These are phyloP conservation scores for Motacilla alba DNA, from an alignment of 2,113 vertebrate genomes.

Conservation along the genomic window DNA sequence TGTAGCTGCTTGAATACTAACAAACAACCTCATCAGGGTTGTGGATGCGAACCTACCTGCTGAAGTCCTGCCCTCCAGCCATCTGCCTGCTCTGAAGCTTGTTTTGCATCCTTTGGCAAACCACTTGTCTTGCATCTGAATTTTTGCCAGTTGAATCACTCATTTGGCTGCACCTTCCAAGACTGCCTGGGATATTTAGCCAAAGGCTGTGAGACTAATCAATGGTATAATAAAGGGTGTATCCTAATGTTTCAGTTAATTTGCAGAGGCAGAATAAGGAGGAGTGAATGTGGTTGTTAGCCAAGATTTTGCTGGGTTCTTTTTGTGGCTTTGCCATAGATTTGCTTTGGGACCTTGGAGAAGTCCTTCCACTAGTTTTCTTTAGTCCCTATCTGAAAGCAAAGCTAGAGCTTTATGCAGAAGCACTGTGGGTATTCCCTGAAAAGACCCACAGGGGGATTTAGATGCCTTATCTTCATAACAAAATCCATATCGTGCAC, in stretches of 20 bases:
- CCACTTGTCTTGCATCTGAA: constrained; percentile 1
- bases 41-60: not conserved
- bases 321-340: not conserved
- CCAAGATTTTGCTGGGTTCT: not conserved
- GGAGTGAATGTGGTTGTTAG: not conserved
- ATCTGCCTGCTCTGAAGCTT: not conserved
- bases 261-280: constrained; percentile 24
- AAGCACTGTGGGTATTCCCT: not conserved
- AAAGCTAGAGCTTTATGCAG: not conserved
- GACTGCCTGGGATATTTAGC: constrained; percentile 20
- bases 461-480: not conserved
- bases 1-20: not conserved
- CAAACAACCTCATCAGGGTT: not conserved
- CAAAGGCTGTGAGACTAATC: constrained; percentile 23
- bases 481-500: not conserved
- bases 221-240: constrained; percentile 39
- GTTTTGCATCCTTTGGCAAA: constrained; percentile 15
- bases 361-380: not conserved
- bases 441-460: not conserved
- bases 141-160: constrained; percentile 44
- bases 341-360: not conserved
- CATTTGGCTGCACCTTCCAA: constrained; percentile 29
- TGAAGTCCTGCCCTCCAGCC: constrained; percentile 6
- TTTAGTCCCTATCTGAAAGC: not conserved
- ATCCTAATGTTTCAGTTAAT: constrained; percentile 25